Percentiles rank a stretch among this genome's conserved stretches.
phyloP scores from a whole-genome alignment of 2,797 vertebrate genomes.

The Phataginus tricuspis region DNA sequence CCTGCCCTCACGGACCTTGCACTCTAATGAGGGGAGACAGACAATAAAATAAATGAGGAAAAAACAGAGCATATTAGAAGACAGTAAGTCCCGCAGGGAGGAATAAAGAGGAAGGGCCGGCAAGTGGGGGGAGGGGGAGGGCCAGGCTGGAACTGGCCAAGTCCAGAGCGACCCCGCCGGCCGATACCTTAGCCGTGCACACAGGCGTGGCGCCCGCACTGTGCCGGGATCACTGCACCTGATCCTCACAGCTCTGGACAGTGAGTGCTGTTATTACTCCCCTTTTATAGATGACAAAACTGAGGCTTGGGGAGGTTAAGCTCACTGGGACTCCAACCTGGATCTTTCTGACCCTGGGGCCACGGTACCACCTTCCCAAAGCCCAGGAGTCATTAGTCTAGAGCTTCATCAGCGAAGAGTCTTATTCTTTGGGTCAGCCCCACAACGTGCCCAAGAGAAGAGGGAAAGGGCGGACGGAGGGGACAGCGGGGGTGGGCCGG shows the following conservation, averaged over 20 bases:
- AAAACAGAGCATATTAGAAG: not conserved
- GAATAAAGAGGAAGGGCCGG: not conserved
- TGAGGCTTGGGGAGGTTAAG: not conserved
- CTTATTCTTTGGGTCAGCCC: not conserved
- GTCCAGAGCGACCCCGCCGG: rapidly evolving
- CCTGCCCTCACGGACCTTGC: not conserved
- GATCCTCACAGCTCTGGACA: not conserved
- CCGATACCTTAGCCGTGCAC: not conserved
- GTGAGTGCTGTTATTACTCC: not conserved
- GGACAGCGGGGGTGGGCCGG: not conserved
- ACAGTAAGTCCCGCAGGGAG: not conserved
- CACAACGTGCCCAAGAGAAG: not conserved
- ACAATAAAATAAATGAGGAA: not conserved
- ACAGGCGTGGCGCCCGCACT: rapidly evolving
- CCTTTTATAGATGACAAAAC: not conserved
- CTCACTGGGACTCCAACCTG: not conserved
- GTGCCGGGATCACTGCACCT: rapidly evolving
- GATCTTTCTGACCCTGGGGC: not conserved
- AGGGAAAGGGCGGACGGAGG: not conserved
- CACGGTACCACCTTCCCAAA: rapidly evolving
- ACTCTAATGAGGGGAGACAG: not conserved
- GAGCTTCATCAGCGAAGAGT: not conserved
- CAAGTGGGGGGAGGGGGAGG: not conserved
- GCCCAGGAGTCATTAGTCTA: not conserved
- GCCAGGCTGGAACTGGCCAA: not conserved